phyloP scores from a whole-genome alignment of 2,797 vertebrate genomes.

The Pseudomugil gertrudae region DNA sequence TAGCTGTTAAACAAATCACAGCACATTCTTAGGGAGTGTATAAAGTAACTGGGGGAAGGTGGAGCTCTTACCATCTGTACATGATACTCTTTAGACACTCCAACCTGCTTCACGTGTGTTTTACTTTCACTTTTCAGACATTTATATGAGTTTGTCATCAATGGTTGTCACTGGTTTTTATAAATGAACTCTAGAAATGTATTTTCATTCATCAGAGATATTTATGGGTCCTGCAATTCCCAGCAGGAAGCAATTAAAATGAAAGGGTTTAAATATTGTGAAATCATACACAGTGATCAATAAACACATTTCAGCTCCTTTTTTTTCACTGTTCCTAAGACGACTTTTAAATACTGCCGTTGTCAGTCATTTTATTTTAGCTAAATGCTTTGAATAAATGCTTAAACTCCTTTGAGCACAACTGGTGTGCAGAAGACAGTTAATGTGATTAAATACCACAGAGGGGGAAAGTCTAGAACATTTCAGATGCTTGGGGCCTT shows the following conservation, averaged over 20 bases:
- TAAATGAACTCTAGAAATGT: slow-evolving; percentile 1
- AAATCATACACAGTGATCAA: background rate
- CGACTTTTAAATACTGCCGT: slow-evolving; percentile 4
- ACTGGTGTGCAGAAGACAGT: background rate
- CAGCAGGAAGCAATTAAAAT: background rate
- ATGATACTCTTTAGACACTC: slow-evolving; percentile 24
- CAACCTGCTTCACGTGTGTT: slow-evolving; percentile 17
- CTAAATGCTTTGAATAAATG: slow-evolving; percentile 2
- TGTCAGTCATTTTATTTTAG: background rate
- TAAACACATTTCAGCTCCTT: background rate
- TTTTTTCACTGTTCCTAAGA: background rate
- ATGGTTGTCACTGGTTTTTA: background rate
- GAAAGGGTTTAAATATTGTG: background rate
- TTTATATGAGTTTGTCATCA: slow-evolving; percentile 7
- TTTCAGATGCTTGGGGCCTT: background rate
- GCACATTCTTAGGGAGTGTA: slow-evolving; percentile 43
- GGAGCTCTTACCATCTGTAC: slow-evolving; percentile 14
- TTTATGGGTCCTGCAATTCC: background rate
- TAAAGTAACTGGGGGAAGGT: background rate
- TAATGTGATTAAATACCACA: background rate
- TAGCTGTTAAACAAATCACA: slow-evolving; percentile 46
- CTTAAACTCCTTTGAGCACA: slow-evolving; percentile 10
- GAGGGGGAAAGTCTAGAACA: background rate
- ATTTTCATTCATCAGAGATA: background rate
- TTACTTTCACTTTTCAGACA: slow-evolving; percentile 1